These are phyloP conservation scores for Micromussa lordhowensis DNA, from an alignment of 92 coral and sea anemone genomes.

Conservation along the genomic window DNA sequence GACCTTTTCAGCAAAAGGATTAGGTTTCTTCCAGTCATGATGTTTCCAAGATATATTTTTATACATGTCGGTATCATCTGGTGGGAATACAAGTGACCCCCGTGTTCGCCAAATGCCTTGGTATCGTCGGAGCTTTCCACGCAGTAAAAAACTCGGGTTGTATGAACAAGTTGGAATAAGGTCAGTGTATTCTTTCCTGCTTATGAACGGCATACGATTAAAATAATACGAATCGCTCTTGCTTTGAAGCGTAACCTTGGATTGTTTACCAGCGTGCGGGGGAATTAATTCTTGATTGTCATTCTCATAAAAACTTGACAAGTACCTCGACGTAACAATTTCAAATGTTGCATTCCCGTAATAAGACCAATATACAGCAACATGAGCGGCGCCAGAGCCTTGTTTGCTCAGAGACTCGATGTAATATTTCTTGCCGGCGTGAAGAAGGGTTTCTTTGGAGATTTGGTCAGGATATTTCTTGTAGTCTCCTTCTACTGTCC, in stretches of 20 bases:
- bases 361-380: conserved; percentile 23
- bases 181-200: not conserved
- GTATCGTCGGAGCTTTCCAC: not conserved
- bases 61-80: conserved; percentile 22
- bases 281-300: not conserved
- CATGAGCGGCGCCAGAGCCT: not conserved
- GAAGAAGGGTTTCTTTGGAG: conserved; percentile 17
- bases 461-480: conserved; percentile 37
- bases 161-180: conserved; percentile 6
- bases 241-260: not conserved
- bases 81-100: not conserved
- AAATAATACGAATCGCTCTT: not conserved
- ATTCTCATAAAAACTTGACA: not conserved
- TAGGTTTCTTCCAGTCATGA: not conserved
- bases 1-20: not conserved
- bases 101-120: not conserved
- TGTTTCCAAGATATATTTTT: not conserved
- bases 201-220: not conserved
- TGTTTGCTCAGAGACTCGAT: conserved; percentile 33
- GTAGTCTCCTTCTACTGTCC: conserved; percentile 20
- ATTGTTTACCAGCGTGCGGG: not conserved
- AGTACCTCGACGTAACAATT: conserved; percentile 1
- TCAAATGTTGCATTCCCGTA: conserved; percentile 9
- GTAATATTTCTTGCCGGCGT: conserved; percentile 30
- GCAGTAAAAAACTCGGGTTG: conserved; percentile 10